A percentile compares a stretch with the other conserved stretches of the same genome.
phyloP scores from a whole-genome alignment of 2,888 invertebrate genomes.

The Hirtodrosophila cameraria region DNA sequence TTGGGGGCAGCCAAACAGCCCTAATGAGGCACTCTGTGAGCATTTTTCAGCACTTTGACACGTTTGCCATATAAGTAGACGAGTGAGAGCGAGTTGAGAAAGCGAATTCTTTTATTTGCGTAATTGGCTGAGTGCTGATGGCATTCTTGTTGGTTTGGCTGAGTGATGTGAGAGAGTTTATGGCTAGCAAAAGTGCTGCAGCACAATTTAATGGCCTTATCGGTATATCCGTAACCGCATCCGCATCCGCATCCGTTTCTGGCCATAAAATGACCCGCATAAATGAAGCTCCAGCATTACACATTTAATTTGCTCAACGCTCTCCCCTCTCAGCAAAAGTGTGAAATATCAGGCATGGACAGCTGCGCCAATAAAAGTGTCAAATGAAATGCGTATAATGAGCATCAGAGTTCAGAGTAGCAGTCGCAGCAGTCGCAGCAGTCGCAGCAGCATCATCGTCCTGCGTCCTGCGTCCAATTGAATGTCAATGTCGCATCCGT shows the following conservation, averaged over 20 bases:
- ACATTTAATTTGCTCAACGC: slow-evolving; percentile 50
- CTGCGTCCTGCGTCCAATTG: slow-evolving; percentile 48
- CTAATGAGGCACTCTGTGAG: slow-evolving; percentile 71
- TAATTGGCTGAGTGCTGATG: slow-evolving; percentile 70
- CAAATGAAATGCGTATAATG: slow-evolving; percentile 74
- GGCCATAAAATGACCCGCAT: slow-evolving; percentile 80
- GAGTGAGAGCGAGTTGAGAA: slow-evolving; percentile 10
- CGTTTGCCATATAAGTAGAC: slow-evolving; percentile 62
- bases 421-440: not conserved
- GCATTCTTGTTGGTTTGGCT: slow-evolving; percentile 27
- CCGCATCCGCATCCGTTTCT: slow-evolving; percentile 48
- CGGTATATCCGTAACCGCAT: slow-evolving; percentile 54
- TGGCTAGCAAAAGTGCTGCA: slow-evolving; percentile 54
- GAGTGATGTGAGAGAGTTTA: slow-evolving; percentile 67
- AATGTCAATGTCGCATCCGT: slow-evolving; percentile 61
- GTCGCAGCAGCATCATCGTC: slow-evolving; percentile 13
- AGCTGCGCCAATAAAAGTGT: slow-evolving; percentile 77
- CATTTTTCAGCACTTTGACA: slow-evolving; percentile 78
- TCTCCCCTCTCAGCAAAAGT: slow-evolving; percentile 22
- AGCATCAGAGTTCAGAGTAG: slow-evolving; percentile 49
- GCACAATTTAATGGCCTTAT: slow-evolving; percentile 71
- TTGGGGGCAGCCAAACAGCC: slow-evolving; percentile 50
- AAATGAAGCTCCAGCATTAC: slow-evolving; percentile 55
- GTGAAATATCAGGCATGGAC: slow-evolving; percentile 62
- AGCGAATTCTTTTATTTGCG: slow-evolving; percentile 61